Percentiles rank a stretch among this genome's conserved stretches.
Conservation (phyloP, 2,113 vertebrate genomes). For the Balaenoptera acutorostrata region DNA sequence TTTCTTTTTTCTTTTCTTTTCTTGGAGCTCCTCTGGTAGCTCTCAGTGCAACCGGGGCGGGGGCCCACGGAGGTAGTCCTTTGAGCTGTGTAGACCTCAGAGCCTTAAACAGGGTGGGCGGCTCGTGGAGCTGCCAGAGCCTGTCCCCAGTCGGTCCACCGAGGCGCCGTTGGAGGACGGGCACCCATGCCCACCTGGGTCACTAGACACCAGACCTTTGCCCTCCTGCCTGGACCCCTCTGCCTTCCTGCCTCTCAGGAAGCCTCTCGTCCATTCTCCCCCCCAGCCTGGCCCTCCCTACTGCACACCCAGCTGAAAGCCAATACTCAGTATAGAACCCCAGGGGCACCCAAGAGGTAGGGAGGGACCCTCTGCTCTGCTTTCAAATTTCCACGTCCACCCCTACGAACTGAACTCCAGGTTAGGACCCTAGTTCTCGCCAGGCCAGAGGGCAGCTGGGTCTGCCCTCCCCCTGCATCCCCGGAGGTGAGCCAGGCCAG, state of each 20-base stretch:
- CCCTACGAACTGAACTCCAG: not conserved
- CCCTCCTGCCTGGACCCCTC: not conserved
- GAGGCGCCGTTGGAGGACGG: accelerated
- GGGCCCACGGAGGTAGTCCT: not conserved
- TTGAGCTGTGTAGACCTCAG: not conserved
- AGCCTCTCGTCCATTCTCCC: not conserved
- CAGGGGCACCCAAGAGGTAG: not conserved
- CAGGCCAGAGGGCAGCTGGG: not conserved
- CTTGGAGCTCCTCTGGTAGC: not conserved
- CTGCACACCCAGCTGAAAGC: not conserved
- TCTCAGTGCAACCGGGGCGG: not conserved
- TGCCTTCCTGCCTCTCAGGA: not conserved
- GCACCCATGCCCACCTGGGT: not conserved
- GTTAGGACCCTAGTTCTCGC: not conserved
- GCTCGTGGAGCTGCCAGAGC: not conserved
- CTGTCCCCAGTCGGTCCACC: not conserved
- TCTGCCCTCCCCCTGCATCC: not conserved
- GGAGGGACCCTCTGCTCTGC: not conserved
- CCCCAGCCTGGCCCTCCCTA: no score
- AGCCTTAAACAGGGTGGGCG: accelerated
- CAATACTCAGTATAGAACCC: not conserved
- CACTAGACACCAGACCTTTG: no score
- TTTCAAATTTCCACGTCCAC: not conserved
- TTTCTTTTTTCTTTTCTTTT: not conserved
- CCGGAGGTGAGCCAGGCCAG: not conserved